Evolutionary conservation across 2,888 invertebrate species (phyloP).

Genomic region (Hydrotaea diabolus): DNA sequence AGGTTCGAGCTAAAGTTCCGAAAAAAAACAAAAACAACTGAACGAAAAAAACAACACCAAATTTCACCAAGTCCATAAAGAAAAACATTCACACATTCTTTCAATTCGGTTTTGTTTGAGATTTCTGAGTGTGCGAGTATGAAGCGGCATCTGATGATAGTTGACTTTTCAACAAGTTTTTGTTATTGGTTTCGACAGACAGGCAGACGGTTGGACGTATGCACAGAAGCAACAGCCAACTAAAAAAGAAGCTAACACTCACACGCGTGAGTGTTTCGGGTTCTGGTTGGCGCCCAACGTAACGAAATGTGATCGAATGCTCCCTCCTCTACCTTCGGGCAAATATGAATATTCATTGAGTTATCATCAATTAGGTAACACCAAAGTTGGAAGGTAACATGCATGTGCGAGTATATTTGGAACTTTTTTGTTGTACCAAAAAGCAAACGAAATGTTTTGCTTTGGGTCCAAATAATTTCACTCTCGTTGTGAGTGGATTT

Average conservation of each 20-base stretch:
- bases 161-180: constrained; percentile 36
- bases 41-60: constrained; percentile 17
- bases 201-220: background rate
- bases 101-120: background rate
- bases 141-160: background rate
- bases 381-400: constrained; percentile 3
- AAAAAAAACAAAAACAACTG: background rate
- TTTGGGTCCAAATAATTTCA: constrained; percentile 26
- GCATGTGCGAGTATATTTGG: background rate
- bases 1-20: background rate
- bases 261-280: background rate
- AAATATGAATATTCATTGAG: constrained; percentile 46
- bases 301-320: background rate
- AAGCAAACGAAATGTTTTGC: background rate
- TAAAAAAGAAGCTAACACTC: background rate
- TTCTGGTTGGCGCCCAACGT: background rate
- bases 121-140: background rate
- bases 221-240: background rate
- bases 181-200: background rate
- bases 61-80: constrained; percentile 12
- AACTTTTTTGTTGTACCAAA: background rate
- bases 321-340: background rate
- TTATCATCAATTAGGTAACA: constrained; percentile 55
- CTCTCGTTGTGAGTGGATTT: constrained; percentile 10
- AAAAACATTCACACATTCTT: background rate